Evolutionary conservation across 2,888 invertebrate genomes (phyloP).

Genomic region (Drosophila monieri): DNA sequence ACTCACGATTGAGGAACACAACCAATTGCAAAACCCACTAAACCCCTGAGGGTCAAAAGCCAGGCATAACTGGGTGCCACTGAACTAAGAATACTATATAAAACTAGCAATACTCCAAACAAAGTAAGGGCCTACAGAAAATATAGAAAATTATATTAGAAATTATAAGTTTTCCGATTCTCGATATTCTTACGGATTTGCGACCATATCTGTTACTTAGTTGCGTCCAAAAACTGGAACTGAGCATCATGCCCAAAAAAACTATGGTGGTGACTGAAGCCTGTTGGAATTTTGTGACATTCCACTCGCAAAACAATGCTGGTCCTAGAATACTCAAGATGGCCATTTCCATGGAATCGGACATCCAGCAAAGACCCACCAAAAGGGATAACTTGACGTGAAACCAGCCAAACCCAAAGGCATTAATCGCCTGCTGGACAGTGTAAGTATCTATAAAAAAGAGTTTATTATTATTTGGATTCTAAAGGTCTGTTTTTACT

Average conservation of each 20-base stretch:
- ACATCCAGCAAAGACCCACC: slow-evolving; percentile 97
- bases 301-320: slow-evolving; percentile 97
- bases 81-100: slow-evolving; percentile 95
- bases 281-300: slow-evolving; percentile 93
- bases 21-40: slow-evolving; percentile 98
- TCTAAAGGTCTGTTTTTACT: slow-evolving; percentile 2
- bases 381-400: slow-evolving; percentile 94
- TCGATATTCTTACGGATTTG: slow-evolving; percentile 85
- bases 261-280: slow-evolving; percentile 97
- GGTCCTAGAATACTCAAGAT: slow-evolving; percentile 96
- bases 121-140: slow-evolving; percentile 88
- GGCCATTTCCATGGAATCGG: slow-evolving; percentile 99
- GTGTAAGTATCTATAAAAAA: slow-evolving; percentile 91
- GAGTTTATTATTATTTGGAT: slow-evolving; percentile 1
- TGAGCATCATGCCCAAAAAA: slow-evolving; percentile 98
- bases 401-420: slow-evolving; percentile 94
- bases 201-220: slow-evolving; percentile 96
- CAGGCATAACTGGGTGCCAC: slow-evolving; percentile 96
- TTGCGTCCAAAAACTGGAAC: slow-evolving; percentile 98
- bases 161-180: no score
- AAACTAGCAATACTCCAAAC: slow-evolving; percentile 94
- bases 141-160: no score
- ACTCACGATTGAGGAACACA: slow-evolving; percentile 95
- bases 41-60: slow-evolving; percentile 94
- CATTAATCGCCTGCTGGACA: slow-evolving; percentile 93